Percentiles rank a stretch among this genome's conserved stretches.
Conservation (phyloP, 2,113 vertebrate species). For the Phrynosoma platyrhinos region DNA sequence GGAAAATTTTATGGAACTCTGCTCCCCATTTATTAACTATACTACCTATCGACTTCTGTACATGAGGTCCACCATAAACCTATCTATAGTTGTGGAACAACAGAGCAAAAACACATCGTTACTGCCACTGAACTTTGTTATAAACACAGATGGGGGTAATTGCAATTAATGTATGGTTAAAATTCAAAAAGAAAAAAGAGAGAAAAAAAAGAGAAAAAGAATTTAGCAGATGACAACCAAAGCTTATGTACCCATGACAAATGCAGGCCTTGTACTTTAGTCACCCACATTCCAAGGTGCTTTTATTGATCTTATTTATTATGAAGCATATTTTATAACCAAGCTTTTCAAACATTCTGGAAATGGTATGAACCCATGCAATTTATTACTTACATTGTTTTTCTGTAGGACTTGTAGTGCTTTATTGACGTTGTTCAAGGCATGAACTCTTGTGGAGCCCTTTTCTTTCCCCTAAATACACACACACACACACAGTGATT, state of each 20-base stretch:
- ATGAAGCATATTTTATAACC: background rate
- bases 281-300: background rate
- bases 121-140: too few species aligned
- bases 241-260: background rate
- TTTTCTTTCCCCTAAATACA: slow-evolving; percentile 92
- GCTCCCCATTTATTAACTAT: too few species aligned
- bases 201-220: too few species aligned
- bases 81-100: too few species aligned
- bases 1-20: too few species aligned
- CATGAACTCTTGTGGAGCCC: slow-evolving; percentile 94
- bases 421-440: slow-evolving; percentile 98
- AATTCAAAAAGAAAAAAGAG: too few species aligned
- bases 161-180: too few species aligned
- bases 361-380: background rate
- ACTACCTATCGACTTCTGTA: too few species aligned
- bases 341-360: background rate
- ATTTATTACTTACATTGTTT: slow-evolving; percentile 90
- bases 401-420: slow-evolving; percentile 94
- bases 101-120: too few species aligned
- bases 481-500: slow-evolving; percentile 63
- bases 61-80: too few species aligned
- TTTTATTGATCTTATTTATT: background rate
- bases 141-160: too few species aligned
- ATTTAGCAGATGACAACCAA: background rate
- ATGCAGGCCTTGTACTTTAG: background rate